These are phyloP conservation scores for Magallana nippona DNA, from an alignment of 2,888 invertebrate species.

Conservation along the genomic window DNA sequence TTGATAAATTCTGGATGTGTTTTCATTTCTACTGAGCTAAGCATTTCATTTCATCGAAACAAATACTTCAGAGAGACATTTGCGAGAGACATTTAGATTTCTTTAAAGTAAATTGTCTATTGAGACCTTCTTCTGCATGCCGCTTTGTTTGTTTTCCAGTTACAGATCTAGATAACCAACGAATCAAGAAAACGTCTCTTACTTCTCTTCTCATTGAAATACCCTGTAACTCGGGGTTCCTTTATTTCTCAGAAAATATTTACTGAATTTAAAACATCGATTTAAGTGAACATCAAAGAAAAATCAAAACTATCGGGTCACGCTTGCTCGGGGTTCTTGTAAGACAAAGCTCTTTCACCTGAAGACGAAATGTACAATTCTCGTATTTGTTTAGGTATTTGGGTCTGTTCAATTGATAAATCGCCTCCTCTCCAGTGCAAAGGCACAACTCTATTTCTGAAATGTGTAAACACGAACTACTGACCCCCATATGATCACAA, in stretches of 20 bases:
- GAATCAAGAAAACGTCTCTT: neutral
- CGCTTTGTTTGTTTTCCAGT: neutral
- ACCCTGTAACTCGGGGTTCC: slow-evolving; percentile 32
- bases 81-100: slow-evolving; percentile 13
- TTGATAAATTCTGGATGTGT: slow-evolving; percentile 31
- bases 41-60: slow-evolving; percentile 26
- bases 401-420: slow-evolving; percentile 17
- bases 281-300: slow-evolving; percentile 42
- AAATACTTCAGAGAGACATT: slow-evolving; percentile 17
- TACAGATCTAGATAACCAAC: neutral
- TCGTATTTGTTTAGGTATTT: slow-evolving; percentile 20
- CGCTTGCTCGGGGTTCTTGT: slow-evolving; percentile 2
- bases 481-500: slow-evolving; percentile 2
- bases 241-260: slow-evolving; percentile 34
- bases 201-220: slow-evolving; percentile 28
- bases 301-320: slow-evolving; percentile 28
- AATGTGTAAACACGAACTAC: slow-evolving; percentile 25
- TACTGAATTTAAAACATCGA: slow-evolving; percentile 39
- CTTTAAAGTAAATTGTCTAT: slow-evolving; percentile 16
- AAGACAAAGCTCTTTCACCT: slow-evolving; percentile 8
- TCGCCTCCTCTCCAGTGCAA: neutral
- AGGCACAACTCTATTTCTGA: slow-evolving; percentile 16
- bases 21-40: slow-evolving; percentile 14
- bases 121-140: neutral
- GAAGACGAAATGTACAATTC: slow-evolving; percentile 6